A percentile compares a stretch with the other conserved stretches of the same genome.
Evolutionary conservation across 2,113 vertebrate genomes (phyloP).

Genomic region (Eclectus roratus): DNA sequence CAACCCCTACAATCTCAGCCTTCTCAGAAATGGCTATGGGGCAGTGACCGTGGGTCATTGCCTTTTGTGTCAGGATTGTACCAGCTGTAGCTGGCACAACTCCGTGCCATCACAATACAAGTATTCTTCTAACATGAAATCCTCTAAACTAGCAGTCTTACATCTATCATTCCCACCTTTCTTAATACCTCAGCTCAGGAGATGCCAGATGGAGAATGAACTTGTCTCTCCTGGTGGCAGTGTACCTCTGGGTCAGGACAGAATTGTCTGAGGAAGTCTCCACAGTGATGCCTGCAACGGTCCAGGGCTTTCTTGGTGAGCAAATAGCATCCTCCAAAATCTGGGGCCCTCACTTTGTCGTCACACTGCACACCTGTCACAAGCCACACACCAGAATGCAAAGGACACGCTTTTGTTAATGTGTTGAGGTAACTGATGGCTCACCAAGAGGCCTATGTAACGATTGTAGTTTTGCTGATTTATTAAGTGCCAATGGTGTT

Average conservation of each 20-base stretch:
- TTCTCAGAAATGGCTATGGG: neutral
- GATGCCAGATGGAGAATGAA: neutral
- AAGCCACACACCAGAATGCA: neutral
- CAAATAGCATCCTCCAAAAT: neutral
- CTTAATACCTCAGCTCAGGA: neutral
- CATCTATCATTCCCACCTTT: neutral
- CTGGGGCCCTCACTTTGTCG: accelerated
- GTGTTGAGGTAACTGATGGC: neutral
- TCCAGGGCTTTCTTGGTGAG: neutral
- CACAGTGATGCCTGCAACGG: neutral
- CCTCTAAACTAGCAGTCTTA: neutral
- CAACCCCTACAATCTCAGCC: neutral
- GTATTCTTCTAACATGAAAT: neutral
- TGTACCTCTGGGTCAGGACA: neutral
- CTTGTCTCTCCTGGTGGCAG: neutral
- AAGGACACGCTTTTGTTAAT: neutral
- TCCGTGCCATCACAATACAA: neutral
- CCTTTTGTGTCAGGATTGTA: neutral
- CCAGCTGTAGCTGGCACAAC: neutral
- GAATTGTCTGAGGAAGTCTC: neutral
- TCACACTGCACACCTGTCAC: accelerated
- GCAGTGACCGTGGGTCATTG: neutral
- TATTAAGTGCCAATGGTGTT: constrained; percentile 65
- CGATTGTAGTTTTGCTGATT: constrained; percentile 42
- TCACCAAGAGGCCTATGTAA: constrained; percentile 8